phyloP scores from a whole-genome alignment of 2,888 invertebrate genomes.

The Lasioglossum leucozonium region DNA sequence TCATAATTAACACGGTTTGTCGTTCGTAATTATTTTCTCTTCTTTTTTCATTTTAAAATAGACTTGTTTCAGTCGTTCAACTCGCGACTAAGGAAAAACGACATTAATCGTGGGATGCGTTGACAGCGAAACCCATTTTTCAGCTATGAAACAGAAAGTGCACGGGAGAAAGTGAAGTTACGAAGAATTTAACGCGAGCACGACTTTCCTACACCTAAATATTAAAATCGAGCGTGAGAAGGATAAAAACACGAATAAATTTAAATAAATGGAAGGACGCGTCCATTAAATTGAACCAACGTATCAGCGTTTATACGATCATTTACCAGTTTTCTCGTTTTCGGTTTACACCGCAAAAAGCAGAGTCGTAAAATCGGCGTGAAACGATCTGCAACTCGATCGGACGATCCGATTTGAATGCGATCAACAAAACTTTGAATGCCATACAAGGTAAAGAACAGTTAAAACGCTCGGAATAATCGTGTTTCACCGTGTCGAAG shows the following conservation, averaged over 20 bases:
- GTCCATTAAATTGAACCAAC: neutral
- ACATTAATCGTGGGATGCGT: neutral
- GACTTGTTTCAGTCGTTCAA: neutral
- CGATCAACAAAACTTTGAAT: neutral
- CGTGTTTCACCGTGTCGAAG: neutral
- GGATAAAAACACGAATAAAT: neutral
- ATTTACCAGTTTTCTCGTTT: neutral
- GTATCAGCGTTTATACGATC: neutral
- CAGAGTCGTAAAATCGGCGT: neutral
- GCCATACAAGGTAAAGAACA: neutral
- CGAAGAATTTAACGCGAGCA: neutral
- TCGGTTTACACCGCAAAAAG: neutral
- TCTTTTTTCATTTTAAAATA: neutral
- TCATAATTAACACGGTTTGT: neutral
- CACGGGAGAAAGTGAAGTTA: neutral
- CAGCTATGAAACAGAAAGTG: slow-evolving; percentile 5
- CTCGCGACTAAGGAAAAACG: neutral
- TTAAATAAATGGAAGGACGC: neutral
- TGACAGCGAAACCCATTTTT: neutral
- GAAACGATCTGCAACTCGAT: neutral
- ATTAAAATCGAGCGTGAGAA: neutral
- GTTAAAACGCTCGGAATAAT: neutral
- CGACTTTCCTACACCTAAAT: slow-evolving; percentile 1
- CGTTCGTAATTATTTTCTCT: neutral
- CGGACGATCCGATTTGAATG: neutral